Base-by-base conservation (phyloP, 2,113 vertebrate species). In the Xiphophorus maculatus region DNA sequence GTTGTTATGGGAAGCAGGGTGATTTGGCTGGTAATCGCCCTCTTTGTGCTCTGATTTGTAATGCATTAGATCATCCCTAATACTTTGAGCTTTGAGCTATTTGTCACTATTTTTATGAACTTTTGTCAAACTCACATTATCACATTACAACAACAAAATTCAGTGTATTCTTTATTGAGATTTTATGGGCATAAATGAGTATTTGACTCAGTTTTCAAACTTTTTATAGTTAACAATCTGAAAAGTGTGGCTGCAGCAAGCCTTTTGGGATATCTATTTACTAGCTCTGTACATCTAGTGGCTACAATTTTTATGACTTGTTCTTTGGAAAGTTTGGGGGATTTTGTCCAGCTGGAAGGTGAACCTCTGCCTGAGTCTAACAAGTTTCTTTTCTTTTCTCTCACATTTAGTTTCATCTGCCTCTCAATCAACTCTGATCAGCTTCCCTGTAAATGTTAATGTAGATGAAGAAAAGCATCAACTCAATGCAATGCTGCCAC, bases 1-100 rank as follows among this genome's bases (percentile, higher is more conserved):
- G 84, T 91, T 74, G 84, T 85, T 65, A 74, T 60, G 12, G 80
- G 74, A 69, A 70, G 68, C 79, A 73, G 78, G 83, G 51, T 25
- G 25, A 19, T 58, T 58, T 58, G 64, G 62, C 71, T 83, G 71
- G 72, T 82, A 84, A 58, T 10, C 2, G 64, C 35, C 35, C 35
- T 37, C 35, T 37, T 37, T 37, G 72, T 71, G 76, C 66, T 81
- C 88, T 85, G 33, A 62, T 83, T 71, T 51, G 19, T 71, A 87
- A 81, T 74, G 81, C 80, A 80, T 14, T 73, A 68, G 87, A 69
- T n/a, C 12, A 73, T 72, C 37, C 72, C 69, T 37, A 66, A 75
- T 68, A 70, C 76, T 82, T 71, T 69, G 63, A 66, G 42, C 42
- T 48, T 48, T 19, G 44, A 17, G 14, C 44, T 58, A 10, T 25